Conservation (phyloP, 2,888 invertebrate species). For the Anorthoa munda region DNA sequence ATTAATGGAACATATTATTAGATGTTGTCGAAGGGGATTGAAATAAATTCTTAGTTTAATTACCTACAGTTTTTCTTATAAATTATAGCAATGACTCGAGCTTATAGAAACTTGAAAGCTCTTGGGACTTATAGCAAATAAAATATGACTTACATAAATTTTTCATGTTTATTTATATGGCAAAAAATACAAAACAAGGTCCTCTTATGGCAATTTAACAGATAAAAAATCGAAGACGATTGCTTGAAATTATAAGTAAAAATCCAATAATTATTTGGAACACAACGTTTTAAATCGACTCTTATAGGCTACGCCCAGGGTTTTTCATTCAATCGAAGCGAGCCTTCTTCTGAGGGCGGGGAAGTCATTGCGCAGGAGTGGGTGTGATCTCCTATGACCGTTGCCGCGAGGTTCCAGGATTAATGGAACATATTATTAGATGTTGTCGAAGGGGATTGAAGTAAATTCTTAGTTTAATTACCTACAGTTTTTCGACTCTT, state of each 20-base stretch:
- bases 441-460: background rate
- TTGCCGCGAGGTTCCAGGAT: conserved; percentile 50
- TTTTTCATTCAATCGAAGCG: conserved; percentile 56
- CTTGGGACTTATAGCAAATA: conserved; percentile 63
- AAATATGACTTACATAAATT: conserved; percentile 49
- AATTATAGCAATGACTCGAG: conserved; percentile 72
- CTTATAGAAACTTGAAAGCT: conserved; percentile 49
- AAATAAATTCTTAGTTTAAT: background rate
- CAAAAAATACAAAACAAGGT: conserved; percentile 22
- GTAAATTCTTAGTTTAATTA: background rate
- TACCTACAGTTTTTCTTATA: conserved; percentile 47
- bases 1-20: conserved; percentile 27
- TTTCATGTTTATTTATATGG: conserved; percentile 30
- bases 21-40: background rate
- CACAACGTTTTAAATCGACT: too few relatives aligned
- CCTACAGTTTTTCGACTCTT: conserved; percentile 4
- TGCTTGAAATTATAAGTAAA: too few relatives aligned
- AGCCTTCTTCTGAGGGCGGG: conserved; percentile 72
- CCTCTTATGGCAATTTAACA: background rate
- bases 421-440: conserved; percentile 24
- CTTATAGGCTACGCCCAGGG: conserved; percentile 32
- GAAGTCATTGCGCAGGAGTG: conserved; percentile 78
- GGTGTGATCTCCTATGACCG: conserved; percentile 80
- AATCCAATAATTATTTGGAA: too few relatives aligned
- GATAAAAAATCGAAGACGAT: background rate